Evolutionary conservation across 2,113 vertebrate genomes (phyloP).

Genomic region (Pelodiscus sinensis): DNA sequence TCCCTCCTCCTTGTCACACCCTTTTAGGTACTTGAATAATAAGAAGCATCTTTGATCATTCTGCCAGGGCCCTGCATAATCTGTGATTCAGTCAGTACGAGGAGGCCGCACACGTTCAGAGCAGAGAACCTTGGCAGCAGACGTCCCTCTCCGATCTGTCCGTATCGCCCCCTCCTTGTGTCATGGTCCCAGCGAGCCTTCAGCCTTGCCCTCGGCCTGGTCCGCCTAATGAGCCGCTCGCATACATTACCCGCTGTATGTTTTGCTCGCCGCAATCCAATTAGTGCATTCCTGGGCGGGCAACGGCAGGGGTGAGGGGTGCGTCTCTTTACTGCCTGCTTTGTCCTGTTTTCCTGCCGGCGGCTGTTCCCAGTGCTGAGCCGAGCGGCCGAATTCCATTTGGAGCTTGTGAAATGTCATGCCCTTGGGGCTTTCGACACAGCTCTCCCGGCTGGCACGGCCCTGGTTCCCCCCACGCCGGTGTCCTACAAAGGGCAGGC

Average conservation of each 20-base stretch:
- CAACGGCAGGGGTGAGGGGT: not conserved
- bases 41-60: not conserved
- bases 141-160: constrained; percentile 24
- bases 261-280: constrained; percentile 70
- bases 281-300: constrained; percentile 74
- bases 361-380: constrained; percentile 12
- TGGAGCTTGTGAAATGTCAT: accelerated
- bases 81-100: not conserved
- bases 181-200: constrained; percentile 64
- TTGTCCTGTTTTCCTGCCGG: not conserved
- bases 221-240: constrained; percentile 72
- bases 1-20: no score
- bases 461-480: accelerated
- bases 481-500: accelerated
- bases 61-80: not conserved
- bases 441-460: accelerated
- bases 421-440: not conserved
- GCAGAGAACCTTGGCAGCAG: accelerated
- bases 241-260: constrained; percentile 70
- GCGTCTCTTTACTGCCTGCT: constrained; percentile 20
- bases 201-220: constrained; percentile 39
- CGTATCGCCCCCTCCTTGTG: constrained; percentile 14
- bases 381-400: not conserved
- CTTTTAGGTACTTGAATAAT: not conserved
- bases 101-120: not conserved